Conservation (phyloP, 1,140 invertebrate genomes). For the Zelostemma sp. region DNA sequence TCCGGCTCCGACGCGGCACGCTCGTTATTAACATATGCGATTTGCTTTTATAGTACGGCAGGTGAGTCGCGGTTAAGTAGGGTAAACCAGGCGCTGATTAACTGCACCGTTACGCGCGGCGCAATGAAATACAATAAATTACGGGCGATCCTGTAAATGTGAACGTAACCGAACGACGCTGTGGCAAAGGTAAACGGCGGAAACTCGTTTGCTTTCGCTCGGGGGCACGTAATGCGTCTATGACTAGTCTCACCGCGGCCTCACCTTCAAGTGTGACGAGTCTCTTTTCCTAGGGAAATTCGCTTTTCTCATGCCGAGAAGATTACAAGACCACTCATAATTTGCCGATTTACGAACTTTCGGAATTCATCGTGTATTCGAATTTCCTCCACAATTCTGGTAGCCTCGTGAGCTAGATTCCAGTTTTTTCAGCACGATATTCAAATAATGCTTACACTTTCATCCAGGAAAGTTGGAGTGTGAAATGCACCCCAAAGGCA, state of each 20-base stretch:
- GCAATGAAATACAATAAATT: constrained; percentile 63
- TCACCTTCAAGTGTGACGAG: constrained; percentile 27
- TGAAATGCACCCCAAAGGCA: constrained; percentile 31
- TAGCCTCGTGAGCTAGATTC: not conserved
- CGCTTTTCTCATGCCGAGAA: constrained; percentile 8
- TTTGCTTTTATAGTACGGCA: constrained; percentile 28
- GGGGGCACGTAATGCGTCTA: constrained; percentile 34
- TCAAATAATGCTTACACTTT: constrained; percentile 15
- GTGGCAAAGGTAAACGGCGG: constrained; percentile 49
- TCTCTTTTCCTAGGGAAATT: constrained; percentile 30
- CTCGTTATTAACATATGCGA: constrained; percentile 26
- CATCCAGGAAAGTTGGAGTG: constrained; percentile 30
- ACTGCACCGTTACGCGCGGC: constrained; percentile 58
- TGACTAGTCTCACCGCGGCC: constrained; percentile 34
- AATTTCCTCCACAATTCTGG: not conserved
- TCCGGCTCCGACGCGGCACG: constrained; percentile 13
- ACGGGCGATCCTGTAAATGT: constrained; percentile 56
- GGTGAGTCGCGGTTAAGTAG: constrained; percentile 43
- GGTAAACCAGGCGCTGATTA: constrained; percentile 55
- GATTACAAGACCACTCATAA: constrained; percentile 15
- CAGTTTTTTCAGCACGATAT: constrained; percentile 14
- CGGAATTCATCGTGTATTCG: not conserved
- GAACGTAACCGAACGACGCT: constrained; percentile 30
- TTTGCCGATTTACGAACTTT: not conserved
- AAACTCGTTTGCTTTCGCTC: constrained; percentile 55